Evolutionary conservation across 2,888 invertebrate genomes (phyloP), one percentile per base, ranked within the genome.

Genomic region (Baccha elongata): DNA sequence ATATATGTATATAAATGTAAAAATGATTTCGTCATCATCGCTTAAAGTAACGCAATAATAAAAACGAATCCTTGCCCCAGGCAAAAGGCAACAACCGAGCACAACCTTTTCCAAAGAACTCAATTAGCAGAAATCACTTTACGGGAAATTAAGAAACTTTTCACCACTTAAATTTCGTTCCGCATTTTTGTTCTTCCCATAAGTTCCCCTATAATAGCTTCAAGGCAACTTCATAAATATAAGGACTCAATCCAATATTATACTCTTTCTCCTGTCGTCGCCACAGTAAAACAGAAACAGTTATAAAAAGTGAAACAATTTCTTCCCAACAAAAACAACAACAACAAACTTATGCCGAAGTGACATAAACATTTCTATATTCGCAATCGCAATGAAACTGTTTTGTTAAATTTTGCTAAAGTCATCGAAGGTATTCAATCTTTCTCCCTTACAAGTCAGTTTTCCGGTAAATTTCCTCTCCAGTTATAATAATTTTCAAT

Each of bases 401-500:
- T 81, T 58, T 58, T 75, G 71, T 44, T 72, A 72, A 83, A 72
- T 83, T 83, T 76, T n/a, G 48, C 72, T 62, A 11, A 64, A 83
- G 67, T 73, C 83, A 83, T 83, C 78, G 83, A 68, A 72, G 83
- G 69, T 83, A 73, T 83, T 83, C 78, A 83, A 83, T 83, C 78
- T 83, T 81, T 72, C 83, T 83, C 83, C 78, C 72, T 78, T 83
- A 83, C 78, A 89, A 88, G 87, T 88, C 88, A 88, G 88, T 89
- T 88, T 89, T 89, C 88, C 89, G 88, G 86, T 89, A 89, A 89
- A 89, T 89, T 89, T 89, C 87, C 87, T 87, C 86, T 87, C 88
- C 85, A 44, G 87, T 89, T 88, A 88, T 88, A 88, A 89, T 88
- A 88, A 89, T 88, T 88, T 87, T 87, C 88, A 88, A 88, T 89